Evolutionary conservation across 2,113 vertebrate genomes (phyloP).

Genomic region (Pterocles gutturalis): DNA sequence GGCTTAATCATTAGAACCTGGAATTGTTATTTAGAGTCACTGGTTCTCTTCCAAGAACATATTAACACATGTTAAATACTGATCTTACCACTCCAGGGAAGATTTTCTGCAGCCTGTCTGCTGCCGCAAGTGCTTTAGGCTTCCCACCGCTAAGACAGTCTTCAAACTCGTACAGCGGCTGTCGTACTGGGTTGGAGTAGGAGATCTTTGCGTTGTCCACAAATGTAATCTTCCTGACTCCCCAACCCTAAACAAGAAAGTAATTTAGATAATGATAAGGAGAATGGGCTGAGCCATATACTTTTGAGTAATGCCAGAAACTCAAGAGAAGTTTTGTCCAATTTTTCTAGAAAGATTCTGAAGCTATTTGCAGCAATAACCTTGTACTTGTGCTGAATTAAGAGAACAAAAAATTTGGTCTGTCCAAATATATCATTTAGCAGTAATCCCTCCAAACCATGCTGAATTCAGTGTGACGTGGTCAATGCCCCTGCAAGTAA

Average conservation of each 20-base stretch:
- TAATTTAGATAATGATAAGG: neutral
- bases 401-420: neutral
- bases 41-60: neutral
- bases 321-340: neutral
- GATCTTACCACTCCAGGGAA: constrained; percentile 94
- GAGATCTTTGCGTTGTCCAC: constrained; percentile 98
- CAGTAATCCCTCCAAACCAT: neutral
- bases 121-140: constrained; percentile 91
- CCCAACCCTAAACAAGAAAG: constrained; percentile 87
- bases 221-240: constrained; percentile 95
- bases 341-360: neutral
- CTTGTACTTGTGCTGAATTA: neutral
- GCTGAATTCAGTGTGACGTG: neutral
- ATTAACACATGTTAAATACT: neutral
- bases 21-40: neutral
- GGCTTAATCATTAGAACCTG: neutral
- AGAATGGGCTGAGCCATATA: neutral
- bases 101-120: constrained; percentile 91
- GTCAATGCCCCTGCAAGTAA: neutral
- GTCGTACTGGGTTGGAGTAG: constrained; percentile 96
- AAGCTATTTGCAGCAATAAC: neutral
- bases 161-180: constrained; percentile 96
- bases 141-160: constrained; percentile 93
- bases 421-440: rapidly evolving
- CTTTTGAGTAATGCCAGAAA: neutral